Percentiles rank a stretch among this genome's conserved stretches.
Conservation (phyloP, 1,140 invertebrate species). For the Polypedilum pembai region DNA sequence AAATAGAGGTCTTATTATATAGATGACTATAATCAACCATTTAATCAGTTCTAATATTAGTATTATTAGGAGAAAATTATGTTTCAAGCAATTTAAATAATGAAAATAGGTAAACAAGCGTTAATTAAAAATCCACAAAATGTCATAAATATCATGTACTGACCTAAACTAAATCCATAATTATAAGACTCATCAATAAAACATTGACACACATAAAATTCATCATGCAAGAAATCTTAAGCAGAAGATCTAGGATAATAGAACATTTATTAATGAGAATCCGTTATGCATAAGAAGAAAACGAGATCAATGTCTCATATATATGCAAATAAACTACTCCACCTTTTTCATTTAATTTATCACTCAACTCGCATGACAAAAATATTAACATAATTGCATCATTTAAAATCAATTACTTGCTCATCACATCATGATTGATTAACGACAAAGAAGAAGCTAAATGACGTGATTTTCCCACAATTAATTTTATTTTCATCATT, state of each 20-base stretch:
- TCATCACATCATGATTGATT: not conserved
- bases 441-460: not conserved
- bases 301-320: not conserved
- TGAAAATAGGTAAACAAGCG: no score
- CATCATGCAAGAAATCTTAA: not conserved
- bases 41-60: no score
- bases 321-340: not conserved
- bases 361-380: not conserved
- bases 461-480: not conserved
- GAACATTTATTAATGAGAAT: not conserved
- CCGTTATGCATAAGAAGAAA: not conserved
- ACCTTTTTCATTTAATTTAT: not conserved
- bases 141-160: no score
- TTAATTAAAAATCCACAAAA: no score
- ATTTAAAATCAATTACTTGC: not conserved
- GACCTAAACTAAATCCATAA: no score
- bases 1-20: no score
- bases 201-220: not conserved
- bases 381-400: constrained; percentile 5
- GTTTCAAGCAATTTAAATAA: no score
- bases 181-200: no score
- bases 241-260: not conserved
- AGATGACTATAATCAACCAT: no score
- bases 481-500: not conserved
- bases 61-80: no score